phyloP scores from a whole-genome alignment of 2,888 invertebrate species.

The Folsomia manolachei region DNA sequence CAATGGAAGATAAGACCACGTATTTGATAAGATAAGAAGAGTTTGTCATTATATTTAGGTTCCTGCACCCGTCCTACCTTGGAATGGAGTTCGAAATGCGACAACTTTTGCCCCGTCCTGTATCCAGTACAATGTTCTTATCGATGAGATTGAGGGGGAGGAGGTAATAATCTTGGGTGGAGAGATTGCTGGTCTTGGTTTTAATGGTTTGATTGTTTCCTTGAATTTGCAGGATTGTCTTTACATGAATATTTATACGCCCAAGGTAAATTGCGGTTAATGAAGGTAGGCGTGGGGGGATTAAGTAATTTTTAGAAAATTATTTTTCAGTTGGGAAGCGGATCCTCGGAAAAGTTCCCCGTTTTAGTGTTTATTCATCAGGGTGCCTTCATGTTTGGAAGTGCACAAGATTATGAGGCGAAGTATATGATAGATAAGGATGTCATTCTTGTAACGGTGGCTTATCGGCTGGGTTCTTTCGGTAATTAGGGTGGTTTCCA shows the following conservation, averaged over 20 bases:
- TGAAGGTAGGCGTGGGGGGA: too few relatives aligned
- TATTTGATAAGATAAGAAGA: too few relatives aligned
- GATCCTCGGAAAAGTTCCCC: slow-evolving; percentile 23
- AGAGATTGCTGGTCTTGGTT: neutral
- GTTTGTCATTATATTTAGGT: slow-evolving; percentile 20
- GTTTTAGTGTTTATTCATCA: slow-evolving; percentile 49
- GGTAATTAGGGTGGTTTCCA: slow-evolving; percentile 20
- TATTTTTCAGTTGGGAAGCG: too few relatives aligned
- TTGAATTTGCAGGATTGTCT: too few relatives aligned
- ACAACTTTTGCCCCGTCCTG: slow-evolving; percentile 41
- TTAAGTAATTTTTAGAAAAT: too few relatives aligned
- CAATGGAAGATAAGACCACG: too few relatives aligned
- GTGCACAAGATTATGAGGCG: slow-evolving; percentile 42
- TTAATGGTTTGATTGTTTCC: neutral
- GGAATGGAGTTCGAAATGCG: slow-evolving; percentile 41
- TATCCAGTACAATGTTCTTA: slow-evolving; percentile 42
- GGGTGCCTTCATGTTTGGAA: slow-evolving; percentile 47
- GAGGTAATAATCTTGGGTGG: too few relatives aligned
- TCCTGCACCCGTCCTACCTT: slow-evolving; percentile 34
- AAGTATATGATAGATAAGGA: slow-evolving; percentile 50
- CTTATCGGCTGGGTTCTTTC: slow-evolving; percentile 42
- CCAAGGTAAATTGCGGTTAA: slow-evolving; percentile 41
- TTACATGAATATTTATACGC: slow-evolving; percentile 43
- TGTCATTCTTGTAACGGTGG: slow-evolving; percentile 45
- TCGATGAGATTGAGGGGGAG: slow-evolving; percentile 33